Evolutionary conservation across 2,113 vertebrate genomes (phyloP).

Genomic region (Neomonachus schauinslandi): DNA sequence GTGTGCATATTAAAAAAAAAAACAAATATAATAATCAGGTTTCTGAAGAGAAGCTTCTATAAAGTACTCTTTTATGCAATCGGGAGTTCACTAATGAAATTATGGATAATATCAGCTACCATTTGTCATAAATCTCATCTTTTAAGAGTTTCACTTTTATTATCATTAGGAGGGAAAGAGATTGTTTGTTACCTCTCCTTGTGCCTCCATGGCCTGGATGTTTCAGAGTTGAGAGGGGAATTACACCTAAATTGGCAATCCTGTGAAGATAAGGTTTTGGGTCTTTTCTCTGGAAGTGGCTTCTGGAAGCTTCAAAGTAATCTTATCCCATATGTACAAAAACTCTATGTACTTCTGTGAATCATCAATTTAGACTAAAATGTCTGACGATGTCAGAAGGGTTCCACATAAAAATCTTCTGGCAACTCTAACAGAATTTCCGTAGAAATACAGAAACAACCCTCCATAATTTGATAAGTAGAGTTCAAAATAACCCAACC

Average conservation of each 20-base stretch:
- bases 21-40: conserved; percentile 69
- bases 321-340: not conserved
- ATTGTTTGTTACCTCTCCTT: not conserved
- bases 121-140: not conserved
- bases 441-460: not conserved
- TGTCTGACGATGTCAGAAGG: not conserved
- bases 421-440: not conserved
- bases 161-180: not conserved
- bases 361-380: not conserved
- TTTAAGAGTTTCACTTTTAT: not conserved
- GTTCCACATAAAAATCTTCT: not conserved
- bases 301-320: not conserved
- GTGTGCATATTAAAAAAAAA: conserved; percentile 63
- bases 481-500: not conserved
- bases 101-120: not conserved
- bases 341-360: not conserved
- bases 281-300: not conserved
- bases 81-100: conserved; percentile 54
- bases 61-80: conserved; percentile 71
- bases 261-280: not conserved
- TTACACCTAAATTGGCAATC: not conserved
- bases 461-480: not conserved
- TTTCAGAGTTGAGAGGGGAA: not conserved
- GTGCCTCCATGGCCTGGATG: not conserved
- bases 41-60: conserved; percentile 50